These are phyloP conservation scores for Listronotus oregonensis DNA, from an alignment of 1,140 invertebrate species.

Conservation along the genomic window DNA sequence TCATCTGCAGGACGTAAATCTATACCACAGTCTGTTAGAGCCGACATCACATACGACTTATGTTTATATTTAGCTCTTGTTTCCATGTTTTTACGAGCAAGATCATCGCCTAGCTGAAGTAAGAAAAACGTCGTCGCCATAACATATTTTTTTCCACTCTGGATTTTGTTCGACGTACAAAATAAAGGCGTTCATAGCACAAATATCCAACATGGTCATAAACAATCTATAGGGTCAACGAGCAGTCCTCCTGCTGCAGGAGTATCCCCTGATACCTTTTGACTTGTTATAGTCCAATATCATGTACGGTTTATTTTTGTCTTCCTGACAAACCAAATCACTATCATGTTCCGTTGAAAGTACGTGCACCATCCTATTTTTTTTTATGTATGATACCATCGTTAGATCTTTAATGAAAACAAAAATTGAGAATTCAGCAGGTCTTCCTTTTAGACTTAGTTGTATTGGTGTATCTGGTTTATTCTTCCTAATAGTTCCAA, in stretches of 20 bases:
- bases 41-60: constrained; percentile 9
- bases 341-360: too few species aligned
- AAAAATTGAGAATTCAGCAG: constrained; percentile 40
- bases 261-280: too few species aligned
- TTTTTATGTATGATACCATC: constrained; percentile 45
- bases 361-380: constrained; percentile 41
- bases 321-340: too few species aligned
- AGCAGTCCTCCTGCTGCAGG: too few species aligned
- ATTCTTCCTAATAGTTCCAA: constrained; percentile 16
- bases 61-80: constrained; percentile 19
- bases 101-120: constrained; percentile 24
- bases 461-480: constrained; percentile 21
- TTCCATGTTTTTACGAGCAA: constrained; percentile 24
- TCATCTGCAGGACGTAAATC: neutral
- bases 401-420: constrained; percentile 43
- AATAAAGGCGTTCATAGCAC: constrained; percentile 31
- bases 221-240: too few species aligned
- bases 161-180: constrained; percentile 33
- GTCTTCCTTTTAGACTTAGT: constrained; percentile 8
- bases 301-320: too few species aligned
- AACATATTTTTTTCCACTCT: constrained; percentile 27
- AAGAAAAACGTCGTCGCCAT: constrained; percentile 19
- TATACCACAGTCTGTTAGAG: constrained; percentile 29
- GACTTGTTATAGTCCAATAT: too few species aligned
- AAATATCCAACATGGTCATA: constrained; percentile 39